Conservation (phyloP, 1,140 invertebrate species). For the Drosophila murphyi region DNA sequence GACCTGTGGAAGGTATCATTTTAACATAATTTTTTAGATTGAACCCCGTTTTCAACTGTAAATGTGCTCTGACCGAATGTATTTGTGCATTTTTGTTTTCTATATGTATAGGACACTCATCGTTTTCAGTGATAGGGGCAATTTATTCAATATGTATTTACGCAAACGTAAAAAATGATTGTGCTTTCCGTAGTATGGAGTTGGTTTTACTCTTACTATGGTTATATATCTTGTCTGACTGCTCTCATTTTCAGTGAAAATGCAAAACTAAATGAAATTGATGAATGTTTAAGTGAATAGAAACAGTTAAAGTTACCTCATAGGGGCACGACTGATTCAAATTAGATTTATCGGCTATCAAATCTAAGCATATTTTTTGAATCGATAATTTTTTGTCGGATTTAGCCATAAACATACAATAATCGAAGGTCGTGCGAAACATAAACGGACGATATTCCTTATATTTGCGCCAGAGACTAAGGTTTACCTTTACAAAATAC, state of each 20-base stretch:
- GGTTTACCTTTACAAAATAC: background rate
- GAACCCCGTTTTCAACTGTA: too few relatives aligned
- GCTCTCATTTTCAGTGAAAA: constrained; percentile 54
- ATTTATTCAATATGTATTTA: background rate
- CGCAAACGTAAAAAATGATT: background rate
- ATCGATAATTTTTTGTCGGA: background rate
- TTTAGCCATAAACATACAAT: background rate
- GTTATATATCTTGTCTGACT: constrained; percentile 15
- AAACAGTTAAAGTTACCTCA: constrained; percentile 36
- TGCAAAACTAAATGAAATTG: constrained; percentile 72
- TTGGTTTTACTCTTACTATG: constrained; percentile 8
- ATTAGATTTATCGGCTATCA: background rate
- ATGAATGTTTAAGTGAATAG: constrained; percentile 68
- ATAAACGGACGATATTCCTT: constrained; percentile 2
- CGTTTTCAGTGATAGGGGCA: background rate
- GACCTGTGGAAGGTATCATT: too few relatives aligned
- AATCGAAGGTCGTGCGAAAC: background rate
- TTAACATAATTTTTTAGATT: too few relatives aligned
- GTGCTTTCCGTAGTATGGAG: too few relatives aligned
- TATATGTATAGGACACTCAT: background rate
- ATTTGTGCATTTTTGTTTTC: too few relatives aligned
- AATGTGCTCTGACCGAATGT: background rate
- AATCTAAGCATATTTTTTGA: background rate
- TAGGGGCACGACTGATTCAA: constrained; percentile 17
- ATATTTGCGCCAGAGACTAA: constrained; percentile 9